Evolutionary conservation across 2,113 vertebrate species (phyloP).

Genomic region (Lipotes vexillifer): DNA sequence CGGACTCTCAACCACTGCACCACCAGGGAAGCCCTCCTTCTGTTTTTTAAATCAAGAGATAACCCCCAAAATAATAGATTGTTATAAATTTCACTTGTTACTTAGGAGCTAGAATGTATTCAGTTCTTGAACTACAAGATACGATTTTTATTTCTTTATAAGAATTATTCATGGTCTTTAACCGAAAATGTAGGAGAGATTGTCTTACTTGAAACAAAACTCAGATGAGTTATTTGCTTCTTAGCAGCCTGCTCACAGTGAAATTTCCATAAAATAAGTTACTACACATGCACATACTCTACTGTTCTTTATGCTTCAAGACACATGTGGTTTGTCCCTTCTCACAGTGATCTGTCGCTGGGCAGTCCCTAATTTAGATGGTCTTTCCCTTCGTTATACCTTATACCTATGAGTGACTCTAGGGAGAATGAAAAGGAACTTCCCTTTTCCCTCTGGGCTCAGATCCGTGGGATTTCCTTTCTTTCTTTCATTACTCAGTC

Average conservation of each 20-base stretch:
- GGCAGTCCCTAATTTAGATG: neutral
- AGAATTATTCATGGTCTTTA: neutral
- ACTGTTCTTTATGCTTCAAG: neutral
- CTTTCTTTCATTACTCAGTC: neutral
- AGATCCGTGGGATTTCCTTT: neutral
- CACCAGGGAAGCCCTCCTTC: too few relatives aligned
- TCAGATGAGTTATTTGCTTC: neutral
- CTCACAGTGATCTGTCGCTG: neutral
- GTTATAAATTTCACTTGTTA: neutral
- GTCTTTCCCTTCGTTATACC: neutral
- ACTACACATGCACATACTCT: too few relatives aligned
- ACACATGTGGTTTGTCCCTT: neutral
- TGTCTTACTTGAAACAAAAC: neutral
- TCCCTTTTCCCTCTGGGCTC: neutral
- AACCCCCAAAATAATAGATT: neutral
- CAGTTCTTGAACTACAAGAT: neutral
- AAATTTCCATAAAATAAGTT: neutral
- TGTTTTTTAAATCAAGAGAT: neutral
- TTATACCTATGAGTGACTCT: neutral
- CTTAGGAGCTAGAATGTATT: neutral
- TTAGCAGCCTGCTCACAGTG: neutral
- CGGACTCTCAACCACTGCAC: too few relatives aligned
- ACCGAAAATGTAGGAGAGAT: neutral
- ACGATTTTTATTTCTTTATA: neutral
- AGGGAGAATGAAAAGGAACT: neutral